Evolutionary conservation across 2,888 invertebrate genomes (phyloP).

Genomic region (Hirtodrosophila duncani): DNA sequence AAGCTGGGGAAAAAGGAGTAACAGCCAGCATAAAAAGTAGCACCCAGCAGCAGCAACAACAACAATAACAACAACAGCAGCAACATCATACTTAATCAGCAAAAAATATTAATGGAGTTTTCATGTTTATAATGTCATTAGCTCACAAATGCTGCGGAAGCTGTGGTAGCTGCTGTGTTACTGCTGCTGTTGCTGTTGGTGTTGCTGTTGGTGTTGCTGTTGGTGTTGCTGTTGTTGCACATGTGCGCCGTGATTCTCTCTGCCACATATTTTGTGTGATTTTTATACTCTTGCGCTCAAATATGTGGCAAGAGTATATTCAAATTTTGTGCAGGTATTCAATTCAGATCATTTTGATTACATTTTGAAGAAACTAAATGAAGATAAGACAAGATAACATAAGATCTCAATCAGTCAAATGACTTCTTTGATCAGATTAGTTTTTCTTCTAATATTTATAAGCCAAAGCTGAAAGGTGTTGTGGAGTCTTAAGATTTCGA

Average conservation of each 20-base stretch:
- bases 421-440: no score
- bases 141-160: slow-evolving; percentile 72
- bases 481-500: no score
- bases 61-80: slow-evolving; percentile 40
- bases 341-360: no score
- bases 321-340: no score
- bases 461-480: no score
- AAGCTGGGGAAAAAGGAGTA: slow-evolving; percentile 32
- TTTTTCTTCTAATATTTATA: no score
- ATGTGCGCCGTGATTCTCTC: slow-evolving; percentile 63
- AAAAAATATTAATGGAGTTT: slow-evolving; percentile 74
- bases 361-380: no score
- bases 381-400: no score
- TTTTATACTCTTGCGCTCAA: slow-evolving; percentile 38
- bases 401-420: no score
- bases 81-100: slow-evolving; percentile 59
- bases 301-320: no score
- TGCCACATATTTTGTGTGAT: slow-evolving; percentile 68
- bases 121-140: slow-evolving; percentile 76
- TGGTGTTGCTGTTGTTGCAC: slow-evolving; percentile 45
- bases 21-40: slow-evolving; percentile 55
- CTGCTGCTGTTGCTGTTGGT: slow-evolving; percentile 12
- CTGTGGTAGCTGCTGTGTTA: slow-evolving; percentile 40
- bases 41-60: slow-evolving; percentile 45
- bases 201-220: slow-evolving; percentile 19